Evolutionary conservation across 2,113 vertebrate genomes (phyloP).

Genomic region (Ifrita kowaldi): DNA sequence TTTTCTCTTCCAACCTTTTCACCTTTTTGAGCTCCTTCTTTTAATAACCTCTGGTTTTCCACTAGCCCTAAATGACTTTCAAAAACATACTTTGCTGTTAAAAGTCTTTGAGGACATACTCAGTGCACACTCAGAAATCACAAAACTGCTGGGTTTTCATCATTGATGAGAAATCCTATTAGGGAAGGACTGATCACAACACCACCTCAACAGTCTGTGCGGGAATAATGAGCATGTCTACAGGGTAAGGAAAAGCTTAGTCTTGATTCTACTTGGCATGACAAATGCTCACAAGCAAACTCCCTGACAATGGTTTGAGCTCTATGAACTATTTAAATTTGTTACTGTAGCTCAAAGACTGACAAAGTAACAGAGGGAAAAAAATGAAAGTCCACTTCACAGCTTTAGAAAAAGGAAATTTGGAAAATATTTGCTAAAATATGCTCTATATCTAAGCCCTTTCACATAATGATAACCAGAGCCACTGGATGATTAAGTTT

Average conservation of each 20-base stretch:
- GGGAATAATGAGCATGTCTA: not conserved
- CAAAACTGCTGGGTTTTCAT: not conserved
- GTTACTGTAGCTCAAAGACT: not conserved
- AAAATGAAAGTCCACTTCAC: not conserved
- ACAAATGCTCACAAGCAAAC: not conserved
- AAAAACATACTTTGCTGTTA: not conserved
- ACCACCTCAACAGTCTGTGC: not conserved
- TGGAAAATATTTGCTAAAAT: not conserved
- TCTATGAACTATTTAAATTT: not conserved
- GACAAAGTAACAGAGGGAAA: not conserved
- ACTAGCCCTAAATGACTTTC: not conserved
- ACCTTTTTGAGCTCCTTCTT: not conserved
- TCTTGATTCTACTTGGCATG: not conserved
- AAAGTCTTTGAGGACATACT: not conserved
- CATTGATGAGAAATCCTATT: not conserved
- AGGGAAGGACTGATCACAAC: not conserved
- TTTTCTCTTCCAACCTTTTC: not conserved
- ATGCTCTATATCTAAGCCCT: not conserved
- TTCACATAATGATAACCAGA: not conserved
- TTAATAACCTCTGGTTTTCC: not conserved
- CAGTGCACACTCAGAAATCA: not conserved
- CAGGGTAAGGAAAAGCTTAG: not conserved
- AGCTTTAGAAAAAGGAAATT: not conserved
- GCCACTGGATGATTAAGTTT: not conserved
- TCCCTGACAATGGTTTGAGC: not conserved